Conservation (phyloP, 2,113 vertebrate genomes). For the Brachionichthys hirsutus region DNA sequence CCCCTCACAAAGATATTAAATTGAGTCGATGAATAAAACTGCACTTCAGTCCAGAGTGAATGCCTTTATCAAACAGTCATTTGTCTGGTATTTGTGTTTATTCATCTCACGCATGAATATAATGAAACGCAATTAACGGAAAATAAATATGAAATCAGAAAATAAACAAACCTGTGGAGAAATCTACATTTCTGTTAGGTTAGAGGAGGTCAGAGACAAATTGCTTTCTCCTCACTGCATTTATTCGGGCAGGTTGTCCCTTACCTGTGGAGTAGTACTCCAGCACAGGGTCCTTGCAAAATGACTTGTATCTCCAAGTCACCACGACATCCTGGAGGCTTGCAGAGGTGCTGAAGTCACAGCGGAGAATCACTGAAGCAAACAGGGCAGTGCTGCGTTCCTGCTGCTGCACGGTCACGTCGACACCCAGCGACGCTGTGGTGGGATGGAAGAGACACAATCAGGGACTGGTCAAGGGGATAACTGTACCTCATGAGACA, state of each 20-base stretch:
- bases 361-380: constrained; percentile 81
- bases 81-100: too few relatives aligned
- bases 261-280: constrained; percentile 88
- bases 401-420: constrained; percentile 81
- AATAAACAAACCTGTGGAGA: too few relatives aligned
- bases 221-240: too few relatives aligned
- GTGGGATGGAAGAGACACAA: background rate
- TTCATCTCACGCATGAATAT: too few relatives aligned
- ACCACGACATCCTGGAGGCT: constrained; percentile 85
- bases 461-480: background rate
- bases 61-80: too few relatives aligned
- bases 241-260: background rate
- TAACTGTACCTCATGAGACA: background rate
- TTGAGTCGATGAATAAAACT: too few relatives aligned
- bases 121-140: too few relatives aligned
- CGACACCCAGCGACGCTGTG: constrained; percentile 80
- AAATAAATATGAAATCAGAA: too few relatives aligned
- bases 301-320: constrained; percentile 93
- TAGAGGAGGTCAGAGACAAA: too few relatives aligned
- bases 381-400: constrained; percentile 85
- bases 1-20: too few relatives aligned
- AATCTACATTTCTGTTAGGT: too few relatives aligned
- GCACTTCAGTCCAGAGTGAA: too few relatives aligned
- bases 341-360: constrained; percentile 92
- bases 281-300: constrained; percentile 95